These are phyloP conservation scores for Sitophilus oryzae DNA, from an alignment of 1,140 invertebrate genomes.

Conservation along the genomic window DNA sequence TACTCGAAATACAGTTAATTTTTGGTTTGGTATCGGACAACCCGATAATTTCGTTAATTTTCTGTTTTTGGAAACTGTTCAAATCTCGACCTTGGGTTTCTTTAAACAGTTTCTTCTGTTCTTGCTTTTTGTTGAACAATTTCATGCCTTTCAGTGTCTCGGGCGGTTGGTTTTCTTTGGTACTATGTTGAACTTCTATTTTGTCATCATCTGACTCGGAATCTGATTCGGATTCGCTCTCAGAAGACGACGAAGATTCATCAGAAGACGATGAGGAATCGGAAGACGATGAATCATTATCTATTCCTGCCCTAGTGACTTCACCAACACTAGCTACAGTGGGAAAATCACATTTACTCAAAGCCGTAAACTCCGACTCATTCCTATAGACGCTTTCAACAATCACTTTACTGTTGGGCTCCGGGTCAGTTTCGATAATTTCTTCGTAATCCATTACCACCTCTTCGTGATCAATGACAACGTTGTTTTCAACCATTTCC, in stretches of 20 bases:
- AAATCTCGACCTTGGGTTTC: not conserved
- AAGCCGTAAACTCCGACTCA: not conserved
- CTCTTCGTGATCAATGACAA: not conserved
- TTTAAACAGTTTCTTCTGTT: not conserved
- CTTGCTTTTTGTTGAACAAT: not conserved
- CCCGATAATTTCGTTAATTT: not conserved
- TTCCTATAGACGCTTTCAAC: not conserved
- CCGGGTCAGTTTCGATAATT: not conserved
- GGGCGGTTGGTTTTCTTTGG: not conserved
- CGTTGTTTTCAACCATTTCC: not conserved
- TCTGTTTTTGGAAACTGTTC: conserved; percentile 6
- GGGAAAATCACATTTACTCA: not conserved
- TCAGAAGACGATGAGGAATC: no score
- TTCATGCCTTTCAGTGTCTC: not conserved
- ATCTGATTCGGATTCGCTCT: no score
- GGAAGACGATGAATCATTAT: no score
- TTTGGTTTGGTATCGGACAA: not conserved
- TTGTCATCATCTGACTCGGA: not conserved
- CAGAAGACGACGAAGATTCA: no score
- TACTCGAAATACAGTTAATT: not conserved
- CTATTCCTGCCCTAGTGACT: no score
- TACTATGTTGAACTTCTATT: not conserved
- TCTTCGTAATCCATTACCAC: not conserved
- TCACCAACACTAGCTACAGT: no score
- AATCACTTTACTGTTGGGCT: not conserved